Evolutionary conservation across 1,140 invertebrate genomes (phyloP).

Genomic region (Drosophila athabasca): DNA sequence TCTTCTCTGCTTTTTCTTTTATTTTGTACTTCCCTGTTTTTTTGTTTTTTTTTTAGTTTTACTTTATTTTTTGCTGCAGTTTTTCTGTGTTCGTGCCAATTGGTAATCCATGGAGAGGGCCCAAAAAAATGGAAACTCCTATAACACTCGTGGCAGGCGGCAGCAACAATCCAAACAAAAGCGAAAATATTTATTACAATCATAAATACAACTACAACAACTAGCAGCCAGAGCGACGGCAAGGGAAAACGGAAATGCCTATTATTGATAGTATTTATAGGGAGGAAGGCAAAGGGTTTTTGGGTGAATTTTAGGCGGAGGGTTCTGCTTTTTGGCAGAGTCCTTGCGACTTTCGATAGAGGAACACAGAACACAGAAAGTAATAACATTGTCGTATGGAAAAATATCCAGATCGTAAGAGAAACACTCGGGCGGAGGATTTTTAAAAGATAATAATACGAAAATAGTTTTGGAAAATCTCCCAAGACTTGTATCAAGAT

Average conservation of each 20-base stretch:
- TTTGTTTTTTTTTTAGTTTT: slow-evolving; percentile 13
- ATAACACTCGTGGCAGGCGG: background rate
- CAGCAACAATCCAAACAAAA: slow-evolving; percentile 27
- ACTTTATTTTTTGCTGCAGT: slow-evolving; percentile 13
- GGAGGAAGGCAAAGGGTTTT: slow-evolving; percentile 11
- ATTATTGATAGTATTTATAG: slow-evolving; percentile 21
- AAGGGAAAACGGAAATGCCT: slow-evolving; percentile 14
- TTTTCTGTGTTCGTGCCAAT: slow-evolving; percentile 28
- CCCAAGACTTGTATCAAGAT: too few species aligned
- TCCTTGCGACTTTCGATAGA: slow-evolving; percentile 1
- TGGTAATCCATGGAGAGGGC: slow-evolving; percentile 23
- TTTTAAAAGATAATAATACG: too few species aligned
- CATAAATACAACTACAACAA: slow-evolving; percentile 32
- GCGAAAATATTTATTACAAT: slow-evolving; percentile 48
- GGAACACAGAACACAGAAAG: too few species aligned
- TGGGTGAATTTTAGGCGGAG: background rate
- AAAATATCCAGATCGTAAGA: too few species aligned
- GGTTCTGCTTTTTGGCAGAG: background rate
- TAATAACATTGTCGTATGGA: too few species aligned
- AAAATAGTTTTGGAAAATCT: too few species aligned
- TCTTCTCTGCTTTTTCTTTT: slow-evolving; percentile 16
- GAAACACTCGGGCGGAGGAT: too few species aligned
- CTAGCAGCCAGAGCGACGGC: too few species aligned
- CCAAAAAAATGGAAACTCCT: slow-evolving; percentile 1
- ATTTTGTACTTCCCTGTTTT: slow-evolving; percentile 24